These are phyloP conservation scores for Tipula lateralis DNA, from an alignment of 2,888 invertebrate species.

Conservation along the genomic window DNA sequence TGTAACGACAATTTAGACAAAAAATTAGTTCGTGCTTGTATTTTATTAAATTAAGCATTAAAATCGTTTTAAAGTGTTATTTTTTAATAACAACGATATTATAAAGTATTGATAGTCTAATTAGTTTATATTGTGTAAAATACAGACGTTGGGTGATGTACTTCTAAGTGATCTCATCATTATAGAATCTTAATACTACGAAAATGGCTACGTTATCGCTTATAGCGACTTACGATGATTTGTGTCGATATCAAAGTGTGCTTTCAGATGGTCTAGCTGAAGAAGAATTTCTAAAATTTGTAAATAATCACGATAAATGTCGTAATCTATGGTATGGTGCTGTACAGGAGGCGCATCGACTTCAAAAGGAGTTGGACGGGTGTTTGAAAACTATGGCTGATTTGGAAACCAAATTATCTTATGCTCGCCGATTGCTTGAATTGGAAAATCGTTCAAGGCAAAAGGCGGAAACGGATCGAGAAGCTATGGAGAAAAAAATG, in stretches of 20 bases:
- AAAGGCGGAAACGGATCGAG: slow-evolving; percentile 66
- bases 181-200: neutral
- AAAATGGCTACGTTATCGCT: slow-evolving; percentile 52
- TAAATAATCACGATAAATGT: slow-evolving; percentile 67
- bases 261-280: slow-evolving; percentile 63
- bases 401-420: slow-evolving; percentile 73
- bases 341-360: slow-evolving; percentile 65
- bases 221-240: slow-evolving; percentile 67
- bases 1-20: neutral
- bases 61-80: neutral
- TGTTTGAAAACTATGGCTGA: slow-evolving; percentile 67
- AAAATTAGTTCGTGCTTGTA: neutral
- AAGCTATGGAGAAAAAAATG: slow-evolving; percentile 68
- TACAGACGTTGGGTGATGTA: neutral
- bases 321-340: slow-evolving; percentile 64
- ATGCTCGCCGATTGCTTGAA: slow-evolving; percentile 74
- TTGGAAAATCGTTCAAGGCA: slow-evolving; percentile 69
- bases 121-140: neutral
- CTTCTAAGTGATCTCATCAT: neutral
- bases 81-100: neutral
- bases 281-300: slow-evolving; percentile 70
- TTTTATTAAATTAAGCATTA: neutral
- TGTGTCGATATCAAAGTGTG: slow-evolving; percentile 62
- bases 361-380: slow-evolving; percentile 66
- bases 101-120: neutral